phyloP scores from a whole-genome alignment of 2,113 vertebrate genomes.

The Macquaria australasica region DNA sequence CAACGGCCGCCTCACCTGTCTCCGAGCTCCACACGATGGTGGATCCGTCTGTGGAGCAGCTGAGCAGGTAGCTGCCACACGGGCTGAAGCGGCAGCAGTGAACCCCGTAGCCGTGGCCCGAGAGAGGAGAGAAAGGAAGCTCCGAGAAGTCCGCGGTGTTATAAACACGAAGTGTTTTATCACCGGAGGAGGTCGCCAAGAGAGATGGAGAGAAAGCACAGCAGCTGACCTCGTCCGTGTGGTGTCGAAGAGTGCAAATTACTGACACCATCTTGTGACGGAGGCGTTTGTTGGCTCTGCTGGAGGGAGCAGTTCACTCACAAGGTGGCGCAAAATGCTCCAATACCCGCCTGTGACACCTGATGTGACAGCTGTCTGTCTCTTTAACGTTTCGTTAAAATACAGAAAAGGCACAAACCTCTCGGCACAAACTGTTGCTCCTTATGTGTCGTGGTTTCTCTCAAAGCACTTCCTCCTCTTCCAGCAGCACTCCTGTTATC shows the following conservation, averaged over 20 bases:
- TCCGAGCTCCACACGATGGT: slow-evolving; percentile 81
- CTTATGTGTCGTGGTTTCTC: neutral
- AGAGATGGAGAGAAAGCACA: slow-evolving; percentile 88
- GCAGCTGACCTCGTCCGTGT: slow-evolving; percentile 88
- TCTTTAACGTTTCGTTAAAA: neutral
- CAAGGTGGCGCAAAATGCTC: slow-evolving; percentile 71
- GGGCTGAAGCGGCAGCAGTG: slow-evolving; percentile 92
- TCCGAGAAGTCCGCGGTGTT: slow-evolving; percentile 83
- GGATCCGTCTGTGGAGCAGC: slow-evolving; percentile 90
- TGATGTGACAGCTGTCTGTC: neutral
- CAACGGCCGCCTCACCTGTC: slow-evolving; percentile 73
- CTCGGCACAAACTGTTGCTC: neutral
- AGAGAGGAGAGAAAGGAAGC: slow-evolving; percentile 86
- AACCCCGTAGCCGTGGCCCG: slow-evolving; percentile 87
- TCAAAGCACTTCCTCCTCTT: neutral
- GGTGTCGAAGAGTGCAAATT: slow-evolving; percentile 83
- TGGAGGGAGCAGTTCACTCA: slow-evolving; percentile 9
- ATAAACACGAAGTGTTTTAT: slow-evolving; percentile 90
- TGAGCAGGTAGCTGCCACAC: slow-evolving; percentile 84
- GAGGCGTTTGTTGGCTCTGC: neutral
- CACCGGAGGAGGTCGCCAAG: slow-evolving; percentile 90
- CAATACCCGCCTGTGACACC: slow-evolving; percentile 6
- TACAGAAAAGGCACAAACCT: neutral
- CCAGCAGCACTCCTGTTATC: slow-evolving; percentile 1
- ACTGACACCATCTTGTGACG: slow-evolving; percentile 84